Evolutionary conservation across 2,797 vertebrate genomes (phyloP), one percentile per base, ranked within the genome.

Genomic region (Anguilla anguilla): DNA sequence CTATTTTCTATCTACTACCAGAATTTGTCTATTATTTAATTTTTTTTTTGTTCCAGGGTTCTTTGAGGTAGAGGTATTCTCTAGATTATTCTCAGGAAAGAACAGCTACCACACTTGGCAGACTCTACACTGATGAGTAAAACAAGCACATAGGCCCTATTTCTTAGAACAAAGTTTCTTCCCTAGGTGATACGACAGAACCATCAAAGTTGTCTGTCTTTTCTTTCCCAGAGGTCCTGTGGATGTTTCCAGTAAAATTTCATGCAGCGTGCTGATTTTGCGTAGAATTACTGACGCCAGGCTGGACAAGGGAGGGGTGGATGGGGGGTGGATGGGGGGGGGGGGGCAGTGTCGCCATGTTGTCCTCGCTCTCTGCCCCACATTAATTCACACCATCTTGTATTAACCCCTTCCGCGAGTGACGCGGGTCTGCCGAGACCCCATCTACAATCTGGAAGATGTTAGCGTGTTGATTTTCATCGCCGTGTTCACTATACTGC

Each of bases 351-450:
- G 89, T n/a, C 31, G 87, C 84, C 84, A 81, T 86, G 88, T 91
- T 89, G 69, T 64, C 77, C 85, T 64, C 67, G 88, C 77, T 87
- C 84, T 64, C 88, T 89, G 87, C 89, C 87, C 89, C 89, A 89
- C 83, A 88, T 88, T 92, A 92, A 92, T 91, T 92, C 89, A 83
- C 81, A 86, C 89, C 92, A 92, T 92, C 90, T 92, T 92, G 88
- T 88, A 74, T 92, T 90, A 93, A 91, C 91, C 89, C 90, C 84
- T 57, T 89, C 89, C 81, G 88, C 87, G 88, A 35, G 35, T 69
- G 64, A 53, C 59, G 81, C 90, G 67, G 28, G 83, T 51, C 59
- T 59, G 74, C 86, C 19, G 85, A 89, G 81, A 89, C 89, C 61
- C 82, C 82, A 86, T n/a, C 31, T 10, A 86, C 87, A 92, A 91